Base-by-base conservation (phyloP, 2,888 invertebrate species). In the Pimpla rufipes region DNA sequence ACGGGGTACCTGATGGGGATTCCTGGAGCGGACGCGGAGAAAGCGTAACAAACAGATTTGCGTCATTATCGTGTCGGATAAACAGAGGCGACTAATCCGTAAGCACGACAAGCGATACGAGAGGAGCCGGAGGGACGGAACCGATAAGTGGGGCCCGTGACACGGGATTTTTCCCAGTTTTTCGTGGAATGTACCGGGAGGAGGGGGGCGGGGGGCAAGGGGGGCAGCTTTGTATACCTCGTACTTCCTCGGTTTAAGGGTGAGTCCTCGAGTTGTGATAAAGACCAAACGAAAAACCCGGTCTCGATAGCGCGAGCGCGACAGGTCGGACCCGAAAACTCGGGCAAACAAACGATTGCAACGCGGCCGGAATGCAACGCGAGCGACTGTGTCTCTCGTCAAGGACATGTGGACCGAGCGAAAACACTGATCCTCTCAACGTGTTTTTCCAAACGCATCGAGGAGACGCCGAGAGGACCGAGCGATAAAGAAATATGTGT, bases 1-100 rank as follows among this genome's bases (percentile, higher is more conserved):
- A 42, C 40, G 1, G 42, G 35, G 55, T 18, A 67, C 57, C 55
- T 57, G 67, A 45, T 67, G 76, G 57, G 35, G 11, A 66, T 67
- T 75, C 8, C 4, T 59, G 13, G 21, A 11, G 16, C 13, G 45
- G 13, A 62, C 13, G 37, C 40, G 55, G 76, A 16, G 78, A 78
- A 78, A 85, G 73, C 78, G 82, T 83, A 75, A 85, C 83, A 85
- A 80, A 71, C 79, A 85, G 83, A 85, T 85, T 85, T 74, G 66
- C 73, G 68, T 64, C 59, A 85, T 85, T 83, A 85, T 85, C 85
- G 68, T 55, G 50, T 76, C 79, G 80, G 62, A 85, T 85, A 83
- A 85, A 76, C 66, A 90, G 59, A 68, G 84, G n/a, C 47, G 5
- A 84, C 89, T 91, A 91, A 92, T 91, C 91, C 90, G 86, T 86